Percentiles rank a stretch among this genome's conserved stretches.
phyloP scores from a whole-genome alignment of 2,888 invertebrate species.

The Drosophila seclusa region DNA sequence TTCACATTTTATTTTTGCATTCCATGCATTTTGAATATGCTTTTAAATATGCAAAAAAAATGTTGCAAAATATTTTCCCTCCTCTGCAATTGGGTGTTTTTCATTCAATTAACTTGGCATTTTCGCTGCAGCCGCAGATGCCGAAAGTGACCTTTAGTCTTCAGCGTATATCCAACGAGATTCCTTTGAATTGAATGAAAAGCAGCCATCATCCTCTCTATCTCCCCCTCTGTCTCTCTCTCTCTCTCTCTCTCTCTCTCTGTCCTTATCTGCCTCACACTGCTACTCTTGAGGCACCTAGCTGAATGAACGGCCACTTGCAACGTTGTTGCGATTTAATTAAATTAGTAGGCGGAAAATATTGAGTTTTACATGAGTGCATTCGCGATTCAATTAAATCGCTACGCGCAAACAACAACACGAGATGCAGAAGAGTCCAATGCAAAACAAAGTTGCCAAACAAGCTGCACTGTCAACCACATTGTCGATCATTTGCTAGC shows the following conservation, averaged over 20 bases:
- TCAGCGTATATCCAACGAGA: constrained; percentile 3
- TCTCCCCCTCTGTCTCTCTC: neutral
- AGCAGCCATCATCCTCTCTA: neutral
- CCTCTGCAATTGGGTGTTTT: too few relatives aligned
- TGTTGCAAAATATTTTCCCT: neutral
- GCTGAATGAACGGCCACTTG: constrained; percentile 7
- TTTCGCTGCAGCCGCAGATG: neutral
- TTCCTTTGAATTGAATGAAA: constrained; percentile 1
- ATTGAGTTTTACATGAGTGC: constrained; percentile 76
- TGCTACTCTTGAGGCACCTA: neutral
- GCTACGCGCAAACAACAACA: constrained; percentile 5
- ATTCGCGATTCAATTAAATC: constrained; percentile 67
- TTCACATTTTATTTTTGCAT: neutral
- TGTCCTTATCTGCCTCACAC: neutral
- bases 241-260: neutral
- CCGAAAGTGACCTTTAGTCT: constrained; percentile 1
- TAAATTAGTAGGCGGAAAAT: constrained; percentile 65
- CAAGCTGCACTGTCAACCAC: constrained; percentile 11
- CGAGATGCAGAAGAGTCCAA: neutral
- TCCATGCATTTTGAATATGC: neutral
- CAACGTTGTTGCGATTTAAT: constrained; percentile 63
- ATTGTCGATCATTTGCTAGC: constrained; percentile 44
- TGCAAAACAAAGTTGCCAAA: constrained; percentile 1
- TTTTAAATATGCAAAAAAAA: neutral
- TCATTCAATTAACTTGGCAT: too few relatives aligned